Base-by-base conservation (phyloP, 2,113 vertebrate genomes). In the Osmerus mordax region DNA sequence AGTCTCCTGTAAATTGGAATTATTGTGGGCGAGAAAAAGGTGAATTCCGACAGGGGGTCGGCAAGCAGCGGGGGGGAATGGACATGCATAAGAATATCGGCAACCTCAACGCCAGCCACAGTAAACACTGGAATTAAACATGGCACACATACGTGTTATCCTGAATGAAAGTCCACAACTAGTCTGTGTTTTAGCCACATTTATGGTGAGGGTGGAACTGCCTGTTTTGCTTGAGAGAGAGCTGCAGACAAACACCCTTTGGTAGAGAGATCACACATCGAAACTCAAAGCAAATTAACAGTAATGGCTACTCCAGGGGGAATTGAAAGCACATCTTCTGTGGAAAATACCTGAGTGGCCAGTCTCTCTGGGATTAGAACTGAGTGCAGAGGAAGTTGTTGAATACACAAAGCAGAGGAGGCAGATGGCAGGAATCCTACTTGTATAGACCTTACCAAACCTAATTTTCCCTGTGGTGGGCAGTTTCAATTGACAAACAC, bases 261-360 rank as follows among this genome's bases (percentile, higher is more conserved):
- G 77, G 14, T 5, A 55, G 23, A 28, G 13, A 59, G 55, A 60
- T 70, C 29, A 15, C n/a, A 47, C 36, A 14, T 29, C 54, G 51
- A 70, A 60, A 7, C 18, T n/a, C 15, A 32, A 16, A 9, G 56
- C n/a, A 32, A 12, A 29, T 58, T 47, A 47, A 70, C 68, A 21
- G 32, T 60, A 60, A 47, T 60, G 68, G 3, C 15, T n/a, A n/a
- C n/a, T 60, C 23, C 41, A 70, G 41, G 55, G 32, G 12, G 28
- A 60, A 51, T 69, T 73, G 72, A 65, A 64, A 83, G 76, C 74
- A 47, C 11, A 67, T 51, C 51, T 67, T 71, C 62, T 75, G 68
- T 47, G 66, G 73, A 32, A 74, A 70, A 70, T 29, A 53, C 67
- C 76, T 16, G 54, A 60, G 41, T 41, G 54, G 19, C 47, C 5